Evolutionary conservation across 1,140 invertebrate genomes (phyloP).

Genomic region (Myzus persicae): DNA sequence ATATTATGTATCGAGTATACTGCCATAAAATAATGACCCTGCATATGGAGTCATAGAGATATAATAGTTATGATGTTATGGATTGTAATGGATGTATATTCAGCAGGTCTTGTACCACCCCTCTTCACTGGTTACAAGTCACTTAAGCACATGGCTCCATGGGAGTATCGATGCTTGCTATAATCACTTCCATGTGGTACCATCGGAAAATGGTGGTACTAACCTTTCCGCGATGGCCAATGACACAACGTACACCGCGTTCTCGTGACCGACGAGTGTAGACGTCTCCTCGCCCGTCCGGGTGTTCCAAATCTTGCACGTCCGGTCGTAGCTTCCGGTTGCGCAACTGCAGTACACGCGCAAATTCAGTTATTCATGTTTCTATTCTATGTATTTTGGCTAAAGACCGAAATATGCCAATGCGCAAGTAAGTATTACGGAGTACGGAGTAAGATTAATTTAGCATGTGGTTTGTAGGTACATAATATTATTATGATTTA

Average conservation of each 20-base stretch:
- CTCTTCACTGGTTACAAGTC: neutral
- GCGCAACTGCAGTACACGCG: constrained; percentile 70
- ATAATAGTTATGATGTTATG: neutral
- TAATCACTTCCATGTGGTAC: neutral
- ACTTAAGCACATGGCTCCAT: neutral
- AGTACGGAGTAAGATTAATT: neutral
- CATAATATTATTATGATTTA: neutral
- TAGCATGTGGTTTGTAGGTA: neutral
- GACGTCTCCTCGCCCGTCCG: constrained; percentile 75
- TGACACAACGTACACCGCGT: constrained; percentile 80
- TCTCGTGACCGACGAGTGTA: constrained; percentile 77
- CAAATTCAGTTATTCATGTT: neutral
- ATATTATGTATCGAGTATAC: no score
- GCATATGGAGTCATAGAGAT: no score
- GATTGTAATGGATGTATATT: neutral
- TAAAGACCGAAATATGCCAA: neutral
- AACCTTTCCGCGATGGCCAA: constrained; percentile 81
- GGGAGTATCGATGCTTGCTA: neutral
- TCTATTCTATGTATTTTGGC: neutral
- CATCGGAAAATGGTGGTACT: no score
- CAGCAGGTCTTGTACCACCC: no score
- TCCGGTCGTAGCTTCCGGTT: constrained; percentile 83
- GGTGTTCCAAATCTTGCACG: constrained; percentile 84
- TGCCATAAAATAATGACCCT: no score
- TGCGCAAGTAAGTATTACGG: no score